phyloP scores from a whole-genome alignment of 2,797 vertebrate genomes.

The Orestias chungarensis region DNA sequence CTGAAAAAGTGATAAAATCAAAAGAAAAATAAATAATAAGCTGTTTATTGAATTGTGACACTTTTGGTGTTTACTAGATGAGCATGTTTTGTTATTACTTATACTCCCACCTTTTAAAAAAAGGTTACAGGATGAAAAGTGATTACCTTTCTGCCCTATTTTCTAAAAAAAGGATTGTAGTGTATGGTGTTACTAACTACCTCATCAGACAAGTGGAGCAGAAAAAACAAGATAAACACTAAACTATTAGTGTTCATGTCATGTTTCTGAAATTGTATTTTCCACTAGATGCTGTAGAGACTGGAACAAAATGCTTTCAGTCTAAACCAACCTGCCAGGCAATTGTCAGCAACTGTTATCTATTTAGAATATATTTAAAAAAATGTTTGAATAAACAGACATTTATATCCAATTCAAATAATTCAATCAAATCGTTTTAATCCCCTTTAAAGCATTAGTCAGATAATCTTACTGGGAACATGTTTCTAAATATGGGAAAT shows the following conservation, averaged over 20 bases:
- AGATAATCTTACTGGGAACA: no score
- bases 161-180: constrained; percentile 22
- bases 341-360: neutral
- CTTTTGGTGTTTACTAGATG: neutral
- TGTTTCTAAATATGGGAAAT: neutral
- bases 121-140: neutral
- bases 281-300: constrained; percentile 52
- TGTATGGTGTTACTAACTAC: constrained; percentile 46
- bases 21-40: neutral
- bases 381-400: neutral
- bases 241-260: constrained; percentile 76
- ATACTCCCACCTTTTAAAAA: neutral
- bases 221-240: constrained; percentile 65
- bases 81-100: neutral
- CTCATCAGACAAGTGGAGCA: constrained; percentile 54
- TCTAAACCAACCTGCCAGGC: constrained; percentile 19
- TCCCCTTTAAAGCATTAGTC: neutral
- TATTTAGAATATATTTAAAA: neutral
- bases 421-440: neutral
- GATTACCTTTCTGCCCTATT: neutral
- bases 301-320: constrained; percentile 46
- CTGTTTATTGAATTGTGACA: neutral
- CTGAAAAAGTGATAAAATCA: neutral
- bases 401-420: neutral
- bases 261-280: constrained; percentile 73